Conservation (phyloP, 2,797 vertebrate species). For the Ctenosaura bakeri region DNA sequence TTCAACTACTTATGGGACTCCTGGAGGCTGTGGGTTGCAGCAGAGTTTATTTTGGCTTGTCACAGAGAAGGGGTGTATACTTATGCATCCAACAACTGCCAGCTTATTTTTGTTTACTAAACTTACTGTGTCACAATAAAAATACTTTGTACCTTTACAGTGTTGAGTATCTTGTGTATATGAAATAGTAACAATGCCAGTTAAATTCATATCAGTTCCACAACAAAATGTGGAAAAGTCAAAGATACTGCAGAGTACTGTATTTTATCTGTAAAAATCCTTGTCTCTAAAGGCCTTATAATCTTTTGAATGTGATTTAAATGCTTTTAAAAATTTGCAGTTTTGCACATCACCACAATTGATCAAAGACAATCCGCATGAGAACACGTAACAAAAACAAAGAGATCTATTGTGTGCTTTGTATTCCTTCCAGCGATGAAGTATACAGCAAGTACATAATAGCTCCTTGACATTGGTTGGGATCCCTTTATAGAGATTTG, state of each 20-base stretch:
- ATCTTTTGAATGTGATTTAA: rapidly evolving
- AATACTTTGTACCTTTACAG: no score
- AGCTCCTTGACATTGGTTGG: background rate
- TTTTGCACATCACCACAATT: background rate
- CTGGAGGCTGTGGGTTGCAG: no score
- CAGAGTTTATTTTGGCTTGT: background rate
- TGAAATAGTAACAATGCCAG: no score
- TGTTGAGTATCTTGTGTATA: no score
- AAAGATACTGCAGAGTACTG: background rate
- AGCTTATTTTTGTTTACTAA: no score
- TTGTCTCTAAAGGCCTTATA: rapidly evolving
- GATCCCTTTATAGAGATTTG: constrained; percentile 30
- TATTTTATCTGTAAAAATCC: background rate
- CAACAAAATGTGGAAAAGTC: no score
- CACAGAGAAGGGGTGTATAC: background rate
- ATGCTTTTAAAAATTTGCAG: background rate
- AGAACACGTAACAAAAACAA: constrained; percentile 9
- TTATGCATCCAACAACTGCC: no score
- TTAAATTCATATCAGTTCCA: no score
- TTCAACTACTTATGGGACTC: no score
- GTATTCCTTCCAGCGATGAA: background rate
- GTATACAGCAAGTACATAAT: constrained; percentile 40
- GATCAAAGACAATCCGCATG: background rate
- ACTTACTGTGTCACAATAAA: no score
- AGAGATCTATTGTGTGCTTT: constrained; percentile 24